A percentile compares a stretch with the other conserved stretches of the same genome.
phyloP scores from a whole-genome alignment of 2,888 invertebrate species.

The Andrena bucephala region DNA sequence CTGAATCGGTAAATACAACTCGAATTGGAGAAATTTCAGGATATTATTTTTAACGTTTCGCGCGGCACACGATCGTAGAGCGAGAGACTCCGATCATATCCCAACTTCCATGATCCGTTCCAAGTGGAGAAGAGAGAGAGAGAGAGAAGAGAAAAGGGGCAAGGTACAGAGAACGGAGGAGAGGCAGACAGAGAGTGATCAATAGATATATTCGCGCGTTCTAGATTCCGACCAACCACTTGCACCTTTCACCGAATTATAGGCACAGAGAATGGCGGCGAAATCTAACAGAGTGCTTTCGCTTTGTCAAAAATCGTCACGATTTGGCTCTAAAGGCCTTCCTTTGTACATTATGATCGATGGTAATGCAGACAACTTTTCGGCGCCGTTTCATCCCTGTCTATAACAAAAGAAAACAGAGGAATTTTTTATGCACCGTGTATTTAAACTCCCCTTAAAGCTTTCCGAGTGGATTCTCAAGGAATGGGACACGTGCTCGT shows the following conservation, averaged over 20 bases:
- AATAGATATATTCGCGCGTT: slow-evolving; percentile 54
- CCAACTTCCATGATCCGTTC: slow-evolving; percentile 2
- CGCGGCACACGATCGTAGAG: background rate
- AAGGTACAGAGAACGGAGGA: background rate
- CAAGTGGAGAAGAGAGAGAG: background rate
- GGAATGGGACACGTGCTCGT: background rate
- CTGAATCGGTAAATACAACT: background rate
- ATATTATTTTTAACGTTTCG: background rate
- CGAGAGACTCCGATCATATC: background rate
- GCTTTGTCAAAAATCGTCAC: slow-evolving; percentile 23
- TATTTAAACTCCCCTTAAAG: background rate
- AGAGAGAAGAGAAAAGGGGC: background rate
- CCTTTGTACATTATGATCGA: slow-evolving; percentile 12
- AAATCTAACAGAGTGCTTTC: slow-evolving; percentile 15
- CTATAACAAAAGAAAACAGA: background rate
- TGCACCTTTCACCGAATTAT: slow-evolving; percentile 50
- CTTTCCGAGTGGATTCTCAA: background rate
- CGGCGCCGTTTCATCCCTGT: background rate
- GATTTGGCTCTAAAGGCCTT: background rate
- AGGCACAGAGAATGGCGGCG: slow-evolving; percentile 18
- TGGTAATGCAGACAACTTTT: background rate
- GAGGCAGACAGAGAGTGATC: slow-evolving; percentile 47
- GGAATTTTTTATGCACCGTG: background rate
- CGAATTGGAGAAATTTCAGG: background rate
- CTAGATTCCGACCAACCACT: slow-evolving; percentile 45